phyloP scores from a whole-genome alignment of 2,113 vertebrate genomes.

The Pelecanus crispus region DNA sequence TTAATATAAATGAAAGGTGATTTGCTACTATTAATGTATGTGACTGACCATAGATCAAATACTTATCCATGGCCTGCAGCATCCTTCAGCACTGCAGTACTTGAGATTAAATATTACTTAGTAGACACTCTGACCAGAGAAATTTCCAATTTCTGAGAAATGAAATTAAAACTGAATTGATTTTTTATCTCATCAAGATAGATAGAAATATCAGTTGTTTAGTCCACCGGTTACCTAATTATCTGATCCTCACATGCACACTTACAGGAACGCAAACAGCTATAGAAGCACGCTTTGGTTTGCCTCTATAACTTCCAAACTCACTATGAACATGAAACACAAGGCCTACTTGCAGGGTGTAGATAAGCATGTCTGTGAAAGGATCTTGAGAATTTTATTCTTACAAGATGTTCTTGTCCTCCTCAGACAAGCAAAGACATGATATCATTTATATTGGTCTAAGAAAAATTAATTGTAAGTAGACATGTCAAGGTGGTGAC shows the following conservation, averaged over 20 bases:
- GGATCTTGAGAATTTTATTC: background rate
- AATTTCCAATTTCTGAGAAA: background rate
- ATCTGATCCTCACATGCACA: background rate
- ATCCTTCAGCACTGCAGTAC: background rate
- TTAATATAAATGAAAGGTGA: background rate
- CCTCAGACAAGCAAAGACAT: background rate
- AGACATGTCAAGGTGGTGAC: background rate
- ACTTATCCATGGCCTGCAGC: background rate
- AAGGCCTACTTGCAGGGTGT: background rate
- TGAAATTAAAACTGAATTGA: background rate
- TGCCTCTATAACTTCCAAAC: background rate
- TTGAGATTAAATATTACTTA: background rate
- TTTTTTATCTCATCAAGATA: background rate
- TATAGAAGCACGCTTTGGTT: background rate
- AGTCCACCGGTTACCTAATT: background rate
- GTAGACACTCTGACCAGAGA: background rate
- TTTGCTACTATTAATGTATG: background rate
- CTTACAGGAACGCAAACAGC: background rate
- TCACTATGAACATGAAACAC: background rate
- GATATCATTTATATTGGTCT: background rate
- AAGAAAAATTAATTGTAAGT: background rate
- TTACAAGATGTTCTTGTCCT: background rate
- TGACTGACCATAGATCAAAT: background rate
- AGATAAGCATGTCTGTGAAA: background rate
- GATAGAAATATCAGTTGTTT: background rate